Evolutionary conservation across 2,888 invertebrate species (phyloP).

Genomic region (Emmelina monodactyla): DNA sequence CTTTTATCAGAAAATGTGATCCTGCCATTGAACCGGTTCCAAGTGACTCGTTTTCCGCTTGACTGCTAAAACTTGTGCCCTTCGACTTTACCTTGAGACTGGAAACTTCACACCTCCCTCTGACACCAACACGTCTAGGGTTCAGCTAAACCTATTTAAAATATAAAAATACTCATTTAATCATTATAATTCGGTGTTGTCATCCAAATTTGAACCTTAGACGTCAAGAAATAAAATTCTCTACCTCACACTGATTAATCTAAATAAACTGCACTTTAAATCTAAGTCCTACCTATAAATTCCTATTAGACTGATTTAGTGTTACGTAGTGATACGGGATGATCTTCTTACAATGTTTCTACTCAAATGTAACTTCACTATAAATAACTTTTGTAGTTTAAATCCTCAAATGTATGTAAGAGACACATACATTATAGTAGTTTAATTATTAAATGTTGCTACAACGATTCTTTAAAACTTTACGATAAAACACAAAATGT

Average conservation of each 20-base stretch:
- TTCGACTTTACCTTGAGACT: too few species aligned
- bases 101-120: too few species aligned
- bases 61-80: too few species aligned
- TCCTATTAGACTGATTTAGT: slow-evolving; percentile 63
- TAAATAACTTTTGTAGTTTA: neutral
- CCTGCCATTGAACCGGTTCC: too few species aligned
- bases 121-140: too few species aligned
- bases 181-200: too few species aligned
- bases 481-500: slow-evolving; percentile 26
- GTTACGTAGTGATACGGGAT: slow-evolving; percentile 42
- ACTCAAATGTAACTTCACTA: slow-evolving; percentile 31
- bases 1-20: too few species aligned
- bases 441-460: slow-evolving; percentile 7
- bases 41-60: too few species aligned
- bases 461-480: slow-evolving; percentile 44
- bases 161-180: too few species aligned
- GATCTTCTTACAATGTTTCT: slow-evolving; percentile 24
- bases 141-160: too few species aligned
- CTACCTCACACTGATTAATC: slow-evolving; percentile 44
- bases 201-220: too few species aligned
- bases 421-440: neutral
- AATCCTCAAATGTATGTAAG: neutral
- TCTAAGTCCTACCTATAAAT: slow-evolving; percentile 35
- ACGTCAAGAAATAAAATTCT: too few species aligned
- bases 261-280: slow-evolving; percentile 37